Base-by-base conservation (phyloP, 2,797 vertebrate species). In the Chaenodraco wilsoni region DNA sequence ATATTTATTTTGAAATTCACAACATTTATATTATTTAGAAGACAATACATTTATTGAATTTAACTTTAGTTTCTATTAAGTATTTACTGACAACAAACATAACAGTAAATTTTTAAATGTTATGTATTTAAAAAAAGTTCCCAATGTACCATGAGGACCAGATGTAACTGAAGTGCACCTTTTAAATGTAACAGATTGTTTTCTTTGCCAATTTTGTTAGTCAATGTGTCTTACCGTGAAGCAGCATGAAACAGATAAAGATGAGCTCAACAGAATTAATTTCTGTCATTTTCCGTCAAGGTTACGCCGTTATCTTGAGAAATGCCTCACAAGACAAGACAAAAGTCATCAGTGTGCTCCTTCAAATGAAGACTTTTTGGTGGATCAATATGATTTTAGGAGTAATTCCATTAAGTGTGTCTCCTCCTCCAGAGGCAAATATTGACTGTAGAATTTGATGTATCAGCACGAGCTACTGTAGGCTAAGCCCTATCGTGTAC, bases 231-330 rank as follows among this genome's bases (percentile, higher is more conserved):
- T 76, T 72, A 81, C 73, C 73, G 0, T 65, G 54, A 49, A 68
- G 43, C 54, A 81, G 73, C 73, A 76, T 45, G 33, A 65, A 71
- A 69, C 54, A 76, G 69, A 72, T 14, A 16, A 50, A 27, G 11
- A 67, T 4, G 49, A 65, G 44, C 55, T 41, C 33, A 3, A 43
- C 3, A 0, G 21, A 1, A 19, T 60, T 69, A 7, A 37, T 16
- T 8, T 15, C 55, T 9, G 13, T 44, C 74, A 74, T 82, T 43
- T 65, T 74, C 10, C 31, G 19, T 44, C 31, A 62, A 12, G 12
- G 11, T 21, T 45, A 57, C 21, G 2, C 13, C 21, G 49, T 58
- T 33, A 14, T 21, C 2, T 6, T 37, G 1, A 37, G 5, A 50
- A 51, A 5, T 14, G 9, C 6, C 11, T 51, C 17, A 33, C 11